Evolutionary conservation across 1,140 invertebrate species (phyloP).

Genomic region (Dolichoris vasculosae): DNA sequence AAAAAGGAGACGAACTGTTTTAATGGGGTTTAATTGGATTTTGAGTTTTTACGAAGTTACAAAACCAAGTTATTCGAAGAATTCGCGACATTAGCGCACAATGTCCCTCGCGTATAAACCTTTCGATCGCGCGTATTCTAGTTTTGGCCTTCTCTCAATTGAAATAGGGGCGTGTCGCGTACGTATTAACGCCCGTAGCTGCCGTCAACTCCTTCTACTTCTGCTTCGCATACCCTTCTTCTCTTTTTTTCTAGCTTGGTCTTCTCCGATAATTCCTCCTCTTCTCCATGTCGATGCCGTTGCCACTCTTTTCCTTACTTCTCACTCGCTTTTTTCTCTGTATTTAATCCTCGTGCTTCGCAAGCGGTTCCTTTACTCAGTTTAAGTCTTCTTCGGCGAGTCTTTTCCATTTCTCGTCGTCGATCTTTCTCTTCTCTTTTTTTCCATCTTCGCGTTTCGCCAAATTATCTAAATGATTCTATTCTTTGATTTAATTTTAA

Average conservation of each 20-base stretch:
- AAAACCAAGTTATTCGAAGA: slow-evolving; percentile 48
- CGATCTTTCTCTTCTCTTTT: slow-evolving; percentile 4
- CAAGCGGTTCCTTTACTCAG: slow-evolving; percentile 11
- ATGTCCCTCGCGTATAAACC: slow-evolving; percentile 54
- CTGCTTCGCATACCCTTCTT: slow-evolving; percentile 44
- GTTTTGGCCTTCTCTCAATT: slow-evolving; percentile 67
- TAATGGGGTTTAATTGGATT: slow-evolving; percentile 52
- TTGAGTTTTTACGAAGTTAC: slow-evolving; percentile 50
- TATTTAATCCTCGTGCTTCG: background rate
- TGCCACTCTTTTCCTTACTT: slow-evolving; percentile 32
- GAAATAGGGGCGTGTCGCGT: slow-evolving; percentile 68
- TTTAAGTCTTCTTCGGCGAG: slow-evolving; percentile 30
- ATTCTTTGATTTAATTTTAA: background rate
- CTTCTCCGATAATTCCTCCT: too few species aligned
- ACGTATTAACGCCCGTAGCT: slow-evolving; percentile 52
- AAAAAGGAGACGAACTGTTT: slow-evolving; percentile 24
- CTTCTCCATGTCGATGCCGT: background rate
- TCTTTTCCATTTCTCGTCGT: slow-evolving; percentile 46
- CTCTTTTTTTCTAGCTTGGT: slow-evolving; percentile 37
- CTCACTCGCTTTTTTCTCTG: slow-evolving; percentile 21
- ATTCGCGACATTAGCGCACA: slow-evolving; percentile 52
- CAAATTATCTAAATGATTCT: background rate
- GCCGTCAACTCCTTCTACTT: slow-evolving; percentile 41
- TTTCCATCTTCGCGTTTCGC: background rate
- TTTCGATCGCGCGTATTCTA: slow-evolving; percentile 57